Evolutionary conservation across 2,797 vertebrate species (phyloP), one percentile per base, ranked within the genome.

Genomic region (Spheniscus humboldti): DNA sequence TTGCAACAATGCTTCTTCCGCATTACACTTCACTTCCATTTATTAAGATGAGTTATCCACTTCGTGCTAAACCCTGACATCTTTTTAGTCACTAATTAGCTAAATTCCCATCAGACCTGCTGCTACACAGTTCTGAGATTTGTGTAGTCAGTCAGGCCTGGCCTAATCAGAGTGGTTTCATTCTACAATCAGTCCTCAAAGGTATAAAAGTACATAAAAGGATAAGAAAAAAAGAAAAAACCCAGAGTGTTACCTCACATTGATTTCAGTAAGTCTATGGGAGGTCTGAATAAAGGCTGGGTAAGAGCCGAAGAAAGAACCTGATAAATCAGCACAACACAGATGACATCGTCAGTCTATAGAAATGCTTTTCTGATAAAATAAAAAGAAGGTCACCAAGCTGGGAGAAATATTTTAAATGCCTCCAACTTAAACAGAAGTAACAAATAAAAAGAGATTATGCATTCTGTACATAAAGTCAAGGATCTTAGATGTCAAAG

Each of bases 1-100:
- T 74, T 80, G 37, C 11, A 35, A 45, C 24, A 64, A n/a, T 31
- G 18, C 12, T 87, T 77, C 81, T 71, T 83, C 18, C 4, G 2
- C 48, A 33, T 62, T 73, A 52, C 37, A 27, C 35, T 91, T 91
- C 45, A 82, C 33, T 91, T 90, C 62, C 25, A 75, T 33, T 90
- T 94, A 72, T 80, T 87, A 72, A 90, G 78, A 59, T 22, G n/a
- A 27, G 24, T 83, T 94, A 87, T 78, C 72, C 85, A 74, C 63
- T 93, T 96, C 75, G 62, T 68, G 50, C 45, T 91, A 90, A 96
- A 91, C 39, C 47, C 57, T 83, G 60, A 82, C 78, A 89, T 83
- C 81, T 71, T 66, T 94, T 91, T 86, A 83, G 64, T 47, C 43
- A 66, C 50, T 96, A 94, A 88, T 87, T 85, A 95, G 57, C 68